Base-by-base conservation (phyloP, 1,140 invertebrate genomes). In the Solenopsis fugax region DNA sequence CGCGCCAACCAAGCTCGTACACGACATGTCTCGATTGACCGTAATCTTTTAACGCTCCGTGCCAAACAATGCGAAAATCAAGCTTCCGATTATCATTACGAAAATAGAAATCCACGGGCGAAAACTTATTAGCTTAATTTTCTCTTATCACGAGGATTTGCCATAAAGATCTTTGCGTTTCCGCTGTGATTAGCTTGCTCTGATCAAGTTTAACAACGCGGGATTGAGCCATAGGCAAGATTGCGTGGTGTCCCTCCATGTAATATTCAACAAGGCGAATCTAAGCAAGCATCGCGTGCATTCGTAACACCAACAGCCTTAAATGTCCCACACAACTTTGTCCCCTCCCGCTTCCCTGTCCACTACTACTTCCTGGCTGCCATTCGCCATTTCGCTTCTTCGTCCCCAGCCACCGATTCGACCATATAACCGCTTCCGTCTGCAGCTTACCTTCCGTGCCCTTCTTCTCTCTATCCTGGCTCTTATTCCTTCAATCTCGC, bases 231-330 rank as follows among this genome's bases (percentile, higher is more conserved):
- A 24, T 48, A 64, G 69, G 41, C 41, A 82, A 86, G 76, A 54
- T 78, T 81, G 71, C 71, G 81, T 89, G 75, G 64, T 18, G 48
- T 24, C 21, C 48, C 58, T 65, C 65, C 81, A 91, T 92, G 90
- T 89, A 89, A 92, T 89, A 92, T 92, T 90, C 86, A 92, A 78
- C 75, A 82, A 92, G 69, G 85, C 88, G 86, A 88, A 89, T 91
- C 81, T 87, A 86, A 65, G 64, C 56, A 80, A 86, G 72, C 80
- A 76, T 90, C 87, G 84, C 85, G 85, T 91, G 87, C 64, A 82
- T 67, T 82, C 75, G 62, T 58, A 77, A 24, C 71, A 58, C 54
- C 54, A 58, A 64, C 60, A 29, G 64, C 18, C 48, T 73, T 75
- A 88, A 87, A 58, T 29, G 65, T 78, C 65, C 54, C 65, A 58